Percentiles rank a stretch among this genome's conserved stretches.
These are phyloP conservation scores for Teleiodes luculella DNA, from an alignment of 2,888 invertebrate species.

Conservation along the genomic window DNA sequence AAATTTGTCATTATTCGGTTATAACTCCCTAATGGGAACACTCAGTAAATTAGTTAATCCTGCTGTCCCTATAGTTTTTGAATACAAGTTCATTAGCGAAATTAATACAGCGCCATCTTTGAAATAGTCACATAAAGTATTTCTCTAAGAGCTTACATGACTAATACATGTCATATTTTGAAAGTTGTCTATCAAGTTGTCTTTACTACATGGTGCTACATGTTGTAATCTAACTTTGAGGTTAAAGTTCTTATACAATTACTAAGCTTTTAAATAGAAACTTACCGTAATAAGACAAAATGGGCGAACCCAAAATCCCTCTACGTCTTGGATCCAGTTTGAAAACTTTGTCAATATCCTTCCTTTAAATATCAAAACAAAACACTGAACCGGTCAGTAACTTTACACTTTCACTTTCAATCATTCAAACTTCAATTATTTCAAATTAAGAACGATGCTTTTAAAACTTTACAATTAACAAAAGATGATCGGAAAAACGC, in stretches of 20 bases:
- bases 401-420: conserved; percentile 29
- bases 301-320: conserved; percentile 47
- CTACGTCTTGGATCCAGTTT: conserved; percentile 59
- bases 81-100: too few relatives aligned
- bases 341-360: conserved; percentile 20
- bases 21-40: too few relatives aligned
- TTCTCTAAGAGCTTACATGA: background rate
- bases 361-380: conserved; percentile 22
- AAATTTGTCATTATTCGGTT: too few relatives aligned
- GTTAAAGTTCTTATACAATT: too few relatives aligned
- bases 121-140: background rate
- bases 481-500: conserved; percentile 11
- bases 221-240: conserved; percentile 8
- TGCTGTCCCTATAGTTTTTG: too few relatives aligned
- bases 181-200: conserved; percentile 8
- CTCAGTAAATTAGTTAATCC: too few relatives aligned
- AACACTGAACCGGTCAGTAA: conserved; percentile 8
- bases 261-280: conserved; percentile 17
- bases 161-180: background rate
- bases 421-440: conserved; percentile 8
- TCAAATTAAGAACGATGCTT: background rate
- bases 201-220: too few relatives aligned
- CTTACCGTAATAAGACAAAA: conserved; percentile 38
- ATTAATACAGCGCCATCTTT: conserved; percentile 1
- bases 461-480: background rate